These are phyloP conservation scores for Alviniconcha marisindica DNA, from an alignment of 1,140 invertebrate species.

Conservation along the genomic window DNA sequence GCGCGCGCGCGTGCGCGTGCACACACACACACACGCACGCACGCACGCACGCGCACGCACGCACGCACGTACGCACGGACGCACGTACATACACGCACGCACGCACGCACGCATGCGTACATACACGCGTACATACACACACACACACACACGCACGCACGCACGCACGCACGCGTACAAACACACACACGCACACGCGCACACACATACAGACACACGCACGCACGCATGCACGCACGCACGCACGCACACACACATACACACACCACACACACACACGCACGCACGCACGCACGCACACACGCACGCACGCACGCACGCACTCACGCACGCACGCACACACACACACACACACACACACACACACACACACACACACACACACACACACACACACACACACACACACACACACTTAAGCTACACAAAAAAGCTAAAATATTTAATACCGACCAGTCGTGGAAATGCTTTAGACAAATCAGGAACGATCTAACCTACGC, in stretches of 20 bases:
- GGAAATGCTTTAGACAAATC: too few relatives aligned
- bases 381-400: slow-evolving; percentile 12
- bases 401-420: slow-evolving; percentile 16
- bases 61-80: neutral
- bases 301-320: too few relatives aligned
- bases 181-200: neutral
- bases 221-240: neutral
- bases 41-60: neutral
- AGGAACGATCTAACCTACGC: too few relatives aligned
- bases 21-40: slow-evolving; percentile 6
- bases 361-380: too few relatives aligned
- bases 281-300: too few relatives aligned
- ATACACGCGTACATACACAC: neutral
- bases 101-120: neutral
- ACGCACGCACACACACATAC: neutral
- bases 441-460: too few relatives aligned
- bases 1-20: neutral
- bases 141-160: too few relatives aligned
- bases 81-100: neutral
- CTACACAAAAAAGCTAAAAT: too few relatives aligned
- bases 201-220: neutral
- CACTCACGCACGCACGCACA: too few relatives aligned
- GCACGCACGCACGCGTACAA: neutral
- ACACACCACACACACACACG: too few relatives aligned
- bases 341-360: too few relatives aligned